phyloP scores from a whole-genome alignment of 30 jellyfish, hydroid and myxozoan species.

The Aurelia coerulea region DNA sequence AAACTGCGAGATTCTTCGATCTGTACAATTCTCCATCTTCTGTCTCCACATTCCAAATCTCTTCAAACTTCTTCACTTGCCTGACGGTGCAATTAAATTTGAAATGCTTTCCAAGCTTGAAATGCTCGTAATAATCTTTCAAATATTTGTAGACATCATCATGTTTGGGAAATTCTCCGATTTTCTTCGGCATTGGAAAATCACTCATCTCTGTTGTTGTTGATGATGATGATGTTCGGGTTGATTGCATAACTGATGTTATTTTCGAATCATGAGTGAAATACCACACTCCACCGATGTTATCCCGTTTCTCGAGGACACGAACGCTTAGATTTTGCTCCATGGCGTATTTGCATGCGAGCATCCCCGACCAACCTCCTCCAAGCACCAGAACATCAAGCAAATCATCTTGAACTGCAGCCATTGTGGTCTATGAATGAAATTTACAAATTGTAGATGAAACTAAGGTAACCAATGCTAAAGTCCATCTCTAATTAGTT shows the following conservation, averaged over 20 bases:
- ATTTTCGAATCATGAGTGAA: constrained; percentile 67
- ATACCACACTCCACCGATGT: constrained; percentile 93
- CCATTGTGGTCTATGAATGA: constrained; percentile 41
- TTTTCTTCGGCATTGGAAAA: constrained; percentile 86
- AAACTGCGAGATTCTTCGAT: constrained; percentile 77
- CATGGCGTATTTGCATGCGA: constrained; percentile 82
- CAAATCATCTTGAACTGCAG: constrained; percentile 63
- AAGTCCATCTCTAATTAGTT: too few relatives aligned
- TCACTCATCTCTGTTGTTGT: constrained; percentile 95
- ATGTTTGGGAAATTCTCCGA: constrained; percentile 93
- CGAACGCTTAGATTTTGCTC: constrained; percentile 67
- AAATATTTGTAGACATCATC: constrained; percentile 65
- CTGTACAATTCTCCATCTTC: constrained; percentile 30
- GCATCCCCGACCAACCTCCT: constrained; percentile 95
- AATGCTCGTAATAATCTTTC: constrained; percentile 50
- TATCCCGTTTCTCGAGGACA: constrained; percentile 79
- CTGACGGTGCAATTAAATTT: constrained; percentile 69
- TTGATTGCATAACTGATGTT: constrained; percentile 83
- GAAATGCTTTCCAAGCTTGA: constrained; percentile 50
- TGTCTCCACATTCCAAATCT: constrained; percentile 65
- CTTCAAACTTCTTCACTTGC: constrained; percentile 27
- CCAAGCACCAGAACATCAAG: constrained; percentile 81
- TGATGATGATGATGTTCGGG: constrained; percentile 83
- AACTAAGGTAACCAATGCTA: too few relatives aligned
- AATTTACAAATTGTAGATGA: not conserved